Base-by-base conservation (phyloP, 2,888 invertebrate species). In the Gnatocerus cornutus region DNA sequence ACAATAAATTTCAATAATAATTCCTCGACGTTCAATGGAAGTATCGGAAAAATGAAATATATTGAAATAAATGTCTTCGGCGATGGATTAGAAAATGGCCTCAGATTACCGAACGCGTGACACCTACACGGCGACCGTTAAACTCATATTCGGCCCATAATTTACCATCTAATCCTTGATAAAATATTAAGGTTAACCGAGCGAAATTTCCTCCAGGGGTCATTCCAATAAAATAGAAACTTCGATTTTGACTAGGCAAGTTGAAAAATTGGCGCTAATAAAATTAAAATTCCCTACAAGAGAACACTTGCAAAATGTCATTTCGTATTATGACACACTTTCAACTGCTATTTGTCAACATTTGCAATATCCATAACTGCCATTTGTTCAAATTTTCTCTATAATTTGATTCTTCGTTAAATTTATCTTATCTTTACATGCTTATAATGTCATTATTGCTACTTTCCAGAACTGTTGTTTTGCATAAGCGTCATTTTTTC, bases 1-100 rank as follows among this genome's bases (percentile, higher is more conserved):
- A 30, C 33, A 12, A 52, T 52, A 52, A 52, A 52, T 52, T 52
- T 30, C 29, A 50, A 50, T 50, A 21, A 46, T 46, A 21, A 21
- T 21, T 46, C 10, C 9, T 46, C 8, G 43, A 10, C 43, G 43
- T 43, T 10, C 43, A 43, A 43, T 43, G 43, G 43, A 12, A 43
- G 43, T 43, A 43, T 43, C 7, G 43, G 43, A 43, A 43, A 43
- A 43, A 43, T 43, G 43, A 43, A 10, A 12, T 43, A 43, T 43
- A 21, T 43, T 12, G 43, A 12, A 43, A 43, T 43, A 43, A 43
- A 1, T 12, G 43, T 43, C 43, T 10, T 43, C 10, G 6, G 13
- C 7, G n/a, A 12, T 43, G 13, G 21, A 21, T 21, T 21, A 21
- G 43, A 37, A 37, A 37, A 37, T 37, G 9, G 3, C 10, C 8